Evolutionary conservation across 2,797 vertebrate genomes (phyloP).

Genomic region (Hipposideros larvatus): DNA sequence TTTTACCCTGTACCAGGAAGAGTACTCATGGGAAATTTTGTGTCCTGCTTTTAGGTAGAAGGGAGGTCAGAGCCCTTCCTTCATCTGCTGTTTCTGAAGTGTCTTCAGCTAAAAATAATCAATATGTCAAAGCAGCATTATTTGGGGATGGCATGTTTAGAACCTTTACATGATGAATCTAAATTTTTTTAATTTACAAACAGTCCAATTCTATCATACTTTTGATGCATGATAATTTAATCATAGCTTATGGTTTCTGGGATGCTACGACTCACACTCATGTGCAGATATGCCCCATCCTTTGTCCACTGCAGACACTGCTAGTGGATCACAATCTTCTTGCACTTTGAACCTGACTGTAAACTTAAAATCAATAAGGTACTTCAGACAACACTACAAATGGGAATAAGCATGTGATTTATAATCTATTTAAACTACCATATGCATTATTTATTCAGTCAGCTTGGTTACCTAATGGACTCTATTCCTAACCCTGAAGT

Average conservation of each 20-base stretch:
- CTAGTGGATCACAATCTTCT: background rate
- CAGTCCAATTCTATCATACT: background rate
- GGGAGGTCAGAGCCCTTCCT: background rate
- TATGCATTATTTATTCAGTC: constrained; percentile 24
- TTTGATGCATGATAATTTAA: background rate
- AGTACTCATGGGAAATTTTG: background rate
- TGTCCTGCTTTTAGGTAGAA: background rate
- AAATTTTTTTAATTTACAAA: constrained; percentile 18
- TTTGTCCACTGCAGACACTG: background rate
- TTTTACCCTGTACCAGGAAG: background rate
- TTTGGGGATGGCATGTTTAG: background rate
- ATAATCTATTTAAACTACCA: constrained; percentile 27
- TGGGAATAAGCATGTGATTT: background rate
- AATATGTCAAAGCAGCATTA: background rate
- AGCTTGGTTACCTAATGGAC: background rate
- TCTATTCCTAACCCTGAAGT: background rate
- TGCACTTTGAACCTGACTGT: background rate
- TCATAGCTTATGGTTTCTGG: background rate
- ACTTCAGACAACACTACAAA: background rate
- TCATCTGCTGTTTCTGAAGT: background rate
- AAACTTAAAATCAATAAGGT: constrained; percentile 32
- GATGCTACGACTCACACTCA: background rate
- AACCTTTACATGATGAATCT: background rate
- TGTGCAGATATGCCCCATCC: background rate
- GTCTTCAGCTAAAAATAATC: constrained; percentile 28